phyloP scores from a whole-genome alignment of 2,888 invertebrate genomes.

The Xestia xanthographa region DNA sequence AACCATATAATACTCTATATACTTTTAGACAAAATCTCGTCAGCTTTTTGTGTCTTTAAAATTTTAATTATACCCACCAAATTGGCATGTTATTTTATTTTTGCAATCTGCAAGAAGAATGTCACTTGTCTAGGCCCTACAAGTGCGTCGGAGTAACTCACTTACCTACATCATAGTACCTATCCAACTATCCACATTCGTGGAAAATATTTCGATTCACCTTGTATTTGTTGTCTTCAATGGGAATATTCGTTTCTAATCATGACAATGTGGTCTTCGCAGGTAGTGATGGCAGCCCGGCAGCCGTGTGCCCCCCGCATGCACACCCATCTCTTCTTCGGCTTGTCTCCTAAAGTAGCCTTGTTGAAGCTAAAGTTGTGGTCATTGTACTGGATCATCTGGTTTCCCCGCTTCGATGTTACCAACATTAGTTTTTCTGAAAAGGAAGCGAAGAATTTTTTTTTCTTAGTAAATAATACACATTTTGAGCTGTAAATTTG shows the following conservation, averaged over 20 bases:
- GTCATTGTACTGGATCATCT: slow-evolving; percentile 70
- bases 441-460: not conserved
- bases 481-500: too few species aligned
- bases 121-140: not conserved
- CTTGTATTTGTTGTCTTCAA: slow-evolving; percentile 26
- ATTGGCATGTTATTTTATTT: not conserved
- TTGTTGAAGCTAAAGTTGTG: slow-evolving; percentile 41
- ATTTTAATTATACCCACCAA: not conserved
- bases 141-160: too few species aligned
- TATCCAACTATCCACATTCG: not conserved
- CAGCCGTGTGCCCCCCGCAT: slow-evolving; percentile 66
- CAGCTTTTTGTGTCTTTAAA: not conserved
- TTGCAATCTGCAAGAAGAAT: not conserved
- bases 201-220: not conserved
- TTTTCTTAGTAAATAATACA: too few species aligned
- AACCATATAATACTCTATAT: too few species aligned
- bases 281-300: slow-evolving; percentile 71
- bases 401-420: slow-evolving; percentile 68
- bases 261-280: slow-evolving; percentile 63
- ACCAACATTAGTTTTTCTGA: slow-evolving; percentile 61
- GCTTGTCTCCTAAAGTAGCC: too few species aligned
- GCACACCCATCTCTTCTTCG: too few species aligned
- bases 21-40: not conserved
- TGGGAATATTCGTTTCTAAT: slow-evolving; percentile 62
- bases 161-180: too few species aligned